Percentiles rank a stretch among this genome's conserved stretches.
phyloP scores from a whole-genome alignment of 23 tunicate species.

The Ascidia mentula region DNA sequence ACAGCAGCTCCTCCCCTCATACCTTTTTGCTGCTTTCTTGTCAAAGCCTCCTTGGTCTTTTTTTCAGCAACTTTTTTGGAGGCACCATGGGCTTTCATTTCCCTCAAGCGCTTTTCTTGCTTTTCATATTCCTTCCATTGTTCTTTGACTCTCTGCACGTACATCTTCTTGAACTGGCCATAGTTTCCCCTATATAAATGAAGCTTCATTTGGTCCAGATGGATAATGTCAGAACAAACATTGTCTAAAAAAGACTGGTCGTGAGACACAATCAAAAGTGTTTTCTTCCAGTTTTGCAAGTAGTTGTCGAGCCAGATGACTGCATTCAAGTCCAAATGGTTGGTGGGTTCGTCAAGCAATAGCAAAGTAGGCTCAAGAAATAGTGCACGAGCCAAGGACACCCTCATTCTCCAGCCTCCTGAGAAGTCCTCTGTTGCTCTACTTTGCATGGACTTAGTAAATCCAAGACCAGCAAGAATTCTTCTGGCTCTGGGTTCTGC shows the following conservation, averaged over 20 bases:
- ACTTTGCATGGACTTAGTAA: slow-evolving; percentile 85
- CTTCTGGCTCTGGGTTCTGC: slow-evolving; percentile 95
- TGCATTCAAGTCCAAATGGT: slow-evolving; percentile 98
- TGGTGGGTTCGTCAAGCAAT: slow-evolving; percentile 97
- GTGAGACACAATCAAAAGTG: slow-evolving; percentile 95
- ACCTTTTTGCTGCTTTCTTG: slow-evolving; percentile 96
- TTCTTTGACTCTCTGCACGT: slow-evolving; percentile 74
- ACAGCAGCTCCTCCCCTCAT: slow-evolving; percentile 56
- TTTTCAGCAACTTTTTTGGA: slow-evolving; percentile 90
- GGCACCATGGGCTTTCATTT: slow-evolving; percentile 81
- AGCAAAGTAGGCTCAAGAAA: slow-evolving; percentile 96
- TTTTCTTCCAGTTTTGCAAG: slow-evolving; percentile 95
- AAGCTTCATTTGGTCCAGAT: slow-evolving; percentile 83
- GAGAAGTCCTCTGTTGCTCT: slow-evolving; percentile 95
- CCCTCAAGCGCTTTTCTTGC: slow-evolving; percentile 77
- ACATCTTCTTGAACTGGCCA: slow-evolving; percentile 92
- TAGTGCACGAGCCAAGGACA: slow-evolving; percentile 94
- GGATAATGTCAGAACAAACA: slow-evolving; percentile 94
- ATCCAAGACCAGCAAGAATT: slow-evolving; percentile 97
- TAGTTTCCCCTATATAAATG: slow-evolving; percentile 91
- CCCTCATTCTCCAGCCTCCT: slow-evolving; percentile 99
- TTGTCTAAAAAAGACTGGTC: slow-evolving; percentile 95
- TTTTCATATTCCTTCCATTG: slow-evolving; percentile 90
- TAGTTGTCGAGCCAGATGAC: slow-evolving; percentile 99
- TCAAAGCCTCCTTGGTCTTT: slow-evolving; percentile 85